phyloP scores from a whole-genome alignment of 2,888 invertebrate species.

The Hirtodrosophila cameraria region DNA sequence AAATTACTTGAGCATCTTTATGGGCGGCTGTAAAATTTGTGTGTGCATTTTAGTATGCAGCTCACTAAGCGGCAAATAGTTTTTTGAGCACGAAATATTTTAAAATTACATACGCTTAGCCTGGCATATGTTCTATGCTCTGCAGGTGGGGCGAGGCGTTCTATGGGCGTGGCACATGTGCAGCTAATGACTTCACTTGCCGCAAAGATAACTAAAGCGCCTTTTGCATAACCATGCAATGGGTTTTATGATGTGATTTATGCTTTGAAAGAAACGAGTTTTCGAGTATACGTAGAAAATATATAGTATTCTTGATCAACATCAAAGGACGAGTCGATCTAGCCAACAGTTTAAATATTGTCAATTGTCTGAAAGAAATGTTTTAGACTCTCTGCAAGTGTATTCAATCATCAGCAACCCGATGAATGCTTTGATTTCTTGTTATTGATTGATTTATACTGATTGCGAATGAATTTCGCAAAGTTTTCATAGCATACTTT shows the following conservation, averaged over 20 bases:
- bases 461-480: conserved; percentile 38
- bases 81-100: conserved; percentile 66
- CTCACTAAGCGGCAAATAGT: conserved; percentile 69
- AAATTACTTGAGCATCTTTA: conserved; percentile 58
- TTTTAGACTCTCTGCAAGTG: too few relatives aligned
- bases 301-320: too few relatives aligned
- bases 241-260: too few relatives aligned
- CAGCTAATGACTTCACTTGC: conserved; percentile 62
- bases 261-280: too few relatives aligned
- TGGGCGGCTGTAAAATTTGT: conserved; percentile 42
- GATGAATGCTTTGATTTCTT: too few relatives aligned
- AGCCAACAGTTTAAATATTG: too few relatives aligned
- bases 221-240: too few relatives aligned
- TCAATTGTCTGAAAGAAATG: too few relatives aligned
- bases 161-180: conserved; percentile 59
- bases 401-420: too few relatives aligned
- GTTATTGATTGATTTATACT: conserved; percentile 64
- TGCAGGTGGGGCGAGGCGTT: conserved; percentile 5
- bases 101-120: conserved; percentile 57
- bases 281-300: too few relatives aligned
- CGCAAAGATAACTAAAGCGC: conserved; percentile 1
- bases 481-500: conserved; percentile 35
- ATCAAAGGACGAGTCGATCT: too few relatives aligned
- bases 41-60: conserved; percentile 64
- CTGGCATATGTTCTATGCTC: conserved; percentile 23